Evolutionary conservation across 2,797 vertebrate species (phyloP).

Genomic region (Helostoma temminkii): DNA sequence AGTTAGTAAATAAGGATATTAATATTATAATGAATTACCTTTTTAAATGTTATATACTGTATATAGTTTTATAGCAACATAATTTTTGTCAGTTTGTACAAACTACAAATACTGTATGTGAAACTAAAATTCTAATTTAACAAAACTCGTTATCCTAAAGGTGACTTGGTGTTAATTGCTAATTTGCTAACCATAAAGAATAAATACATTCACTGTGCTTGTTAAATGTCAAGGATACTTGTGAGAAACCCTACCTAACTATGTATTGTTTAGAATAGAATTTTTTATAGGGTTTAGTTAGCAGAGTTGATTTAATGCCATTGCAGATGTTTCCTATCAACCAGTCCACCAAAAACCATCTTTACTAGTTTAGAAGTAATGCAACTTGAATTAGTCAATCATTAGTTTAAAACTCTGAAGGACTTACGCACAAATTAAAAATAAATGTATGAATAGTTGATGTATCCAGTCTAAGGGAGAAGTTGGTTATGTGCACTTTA

Average conservation of each 20-base stretch:
- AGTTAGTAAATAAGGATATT: background rate
- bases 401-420: background rate
- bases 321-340: background rate
- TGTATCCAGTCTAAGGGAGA: background rate
- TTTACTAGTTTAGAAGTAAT: background rate
- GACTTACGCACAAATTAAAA: background rate
- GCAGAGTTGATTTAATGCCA: background rate
- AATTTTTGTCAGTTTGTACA: too few species aligned
- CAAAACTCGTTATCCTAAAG: too few species aligned
- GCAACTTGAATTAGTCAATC: background rate
- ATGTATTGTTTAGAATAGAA: background rate
- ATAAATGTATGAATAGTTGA: background rate
- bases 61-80: too few species aligned
- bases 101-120: too few species aligned
- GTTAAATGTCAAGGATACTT: too few species aligned
- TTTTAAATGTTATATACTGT: too few species aligned
- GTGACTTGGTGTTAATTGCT: too few species aligned
- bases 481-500: slow-evolving; percentile 16
- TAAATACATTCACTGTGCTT: background rate
- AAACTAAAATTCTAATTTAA: too few species aligned
- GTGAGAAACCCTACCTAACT: background rate
- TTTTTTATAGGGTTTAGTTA: background rate
- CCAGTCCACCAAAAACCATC: background rate
- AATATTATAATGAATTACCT: background rate
- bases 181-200: too few species aligned